These are phyloP conservation scores for Crotalus viridis DNA, from an alignment of 2,113 vertebrate species.

Conservation along the genomic window DNA sequence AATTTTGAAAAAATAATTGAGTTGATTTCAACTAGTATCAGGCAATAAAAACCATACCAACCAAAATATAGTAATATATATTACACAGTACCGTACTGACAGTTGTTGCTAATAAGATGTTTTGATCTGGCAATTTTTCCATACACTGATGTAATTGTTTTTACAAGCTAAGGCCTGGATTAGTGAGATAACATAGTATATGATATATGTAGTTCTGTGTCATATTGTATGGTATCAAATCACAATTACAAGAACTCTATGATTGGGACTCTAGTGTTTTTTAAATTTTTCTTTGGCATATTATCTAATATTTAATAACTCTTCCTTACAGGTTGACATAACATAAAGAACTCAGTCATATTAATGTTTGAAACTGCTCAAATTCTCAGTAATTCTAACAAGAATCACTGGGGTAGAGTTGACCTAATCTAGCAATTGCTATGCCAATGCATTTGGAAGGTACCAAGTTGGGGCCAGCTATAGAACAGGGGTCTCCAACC, in stretches of 20 bases:
- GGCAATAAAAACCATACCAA: background rate
- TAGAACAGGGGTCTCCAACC: background rate
- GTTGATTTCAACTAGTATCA: background rate
- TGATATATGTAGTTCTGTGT: background rate
- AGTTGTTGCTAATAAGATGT: background rate
- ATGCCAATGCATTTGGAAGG: background rate
- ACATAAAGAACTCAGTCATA: background rate
- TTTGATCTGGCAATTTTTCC: slow-evolving; percentile 1
- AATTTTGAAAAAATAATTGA: background rate
- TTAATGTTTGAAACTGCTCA: background rate
- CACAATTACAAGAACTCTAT: background rate
- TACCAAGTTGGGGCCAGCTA: background rate
- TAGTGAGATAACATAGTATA: background rate
- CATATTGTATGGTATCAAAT: background rate
- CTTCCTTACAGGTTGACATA: background rate
- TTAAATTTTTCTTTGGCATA: background rate
- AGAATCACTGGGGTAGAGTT: background rate
- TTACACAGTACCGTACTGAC: background rate
- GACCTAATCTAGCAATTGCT: background rate
- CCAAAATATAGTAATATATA: background rate
- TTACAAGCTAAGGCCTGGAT: background rate
- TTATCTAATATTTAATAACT: background rate
- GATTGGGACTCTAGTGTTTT: background rate
- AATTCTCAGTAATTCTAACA: background rate
- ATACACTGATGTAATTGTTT: slow-evolving; percentile 3